Evolutionary conservation across 2,888 invertebrate species (phyloP).

Genomic region (Meliscaeva auricollis): DNA sequence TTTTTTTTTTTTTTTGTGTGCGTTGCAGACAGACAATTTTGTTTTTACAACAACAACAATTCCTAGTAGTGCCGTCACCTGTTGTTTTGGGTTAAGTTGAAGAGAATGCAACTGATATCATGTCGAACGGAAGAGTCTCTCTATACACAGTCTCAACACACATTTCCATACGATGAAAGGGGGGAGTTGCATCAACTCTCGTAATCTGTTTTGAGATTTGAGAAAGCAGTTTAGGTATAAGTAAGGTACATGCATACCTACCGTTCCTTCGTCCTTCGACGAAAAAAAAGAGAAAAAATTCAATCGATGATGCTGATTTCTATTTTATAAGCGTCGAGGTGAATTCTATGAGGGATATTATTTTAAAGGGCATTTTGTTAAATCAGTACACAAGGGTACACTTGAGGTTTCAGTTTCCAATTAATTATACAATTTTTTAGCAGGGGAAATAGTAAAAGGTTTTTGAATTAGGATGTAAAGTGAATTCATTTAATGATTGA

Average conservation of each 20-base stretch:
- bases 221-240: not conserved
- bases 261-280: conserved; percentile 10
- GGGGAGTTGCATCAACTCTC: not conserved
- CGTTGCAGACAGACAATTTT: conserved; percentile 21
- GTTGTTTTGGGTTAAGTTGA: conserved; percentile 45
- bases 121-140: conserved; percentile 30
- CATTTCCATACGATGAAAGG: conserved; percentile 16
- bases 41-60: conserved; percentile 3
- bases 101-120: conserved; percentile 45
- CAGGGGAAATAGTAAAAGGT: not conserved
- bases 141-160: conserved; percentile 9
- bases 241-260: not conserved
- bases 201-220: conserved; percentile 60
- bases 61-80: conserved; percentile 35
- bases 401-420: conserved; percentile 15
- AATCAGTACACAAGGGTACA: conserved; percentile 5
- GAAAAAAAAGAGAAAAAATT: not conserved
- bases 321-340: not conserved
- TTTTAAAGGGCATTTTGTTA: conserved; percentile 28
- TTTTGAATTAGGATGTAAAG: not conserved
- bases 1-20: not conserved
- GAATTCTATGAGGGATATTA: conserved; percentile 9
- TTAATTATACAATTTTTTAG: conserved; percentile 20
- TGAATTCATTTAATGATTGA: not conserved
- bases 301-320: conserved; percentile 34